Evolutionary conservation across 2,888 invertebrate genomes (phyloP).

Genomic region (Dynastes maya): DNA sequence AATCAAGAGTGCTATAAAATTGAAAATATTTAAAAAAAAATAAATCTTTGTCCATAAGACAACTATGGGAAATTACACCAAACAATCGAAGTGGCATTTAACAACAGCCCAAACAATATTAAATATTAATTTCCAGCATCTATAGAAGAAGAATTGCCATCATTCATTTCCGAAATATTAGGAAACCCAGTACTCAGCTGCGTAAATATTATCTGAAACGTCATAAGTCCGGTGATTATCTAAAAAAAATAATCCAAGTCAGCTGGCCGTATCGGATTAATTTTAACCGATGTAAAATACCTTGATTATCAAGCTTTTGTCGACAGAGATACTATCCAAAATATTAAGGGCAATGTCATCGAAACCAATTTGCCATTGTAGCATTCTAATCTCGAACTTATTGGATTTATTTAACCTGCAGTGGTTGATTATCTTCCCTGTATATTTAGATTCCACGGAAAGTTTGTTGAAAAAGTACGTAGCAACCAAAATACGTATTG

Average conservation of each 20-base stretch:
- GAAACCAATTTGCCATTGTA: slow-evolving; percentile 31
- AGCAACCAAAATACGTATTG: not conserved
- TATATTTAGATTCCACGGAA: slow-evolving; percentile 4
- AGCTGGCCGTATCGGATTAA: not conserved
- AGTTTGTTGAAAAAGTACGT: slow-evolving; percentile 21
- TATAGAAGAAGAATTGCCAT: not conserved
- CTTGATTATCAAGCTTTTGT: slow-evolving; percentile 6
- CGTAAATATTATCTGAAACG: slow-evolving; percentile 29
- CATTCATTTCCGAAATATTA: not conserved
- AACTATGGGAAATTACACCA: too few species aligned
- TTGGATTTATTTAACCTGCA: slow-evolving; percentile 11
- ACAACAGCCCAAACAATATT: not conserved
- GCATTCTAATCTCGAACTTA: slow-evolving; percentile 22
- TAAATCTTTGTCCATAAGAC: too few species aligned
- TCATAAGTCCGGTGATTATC: slow-evolving; percentile 23
- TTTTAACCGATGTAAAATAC: not conserved
- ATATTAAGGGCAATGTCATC: slow-evolving; percentile 23
- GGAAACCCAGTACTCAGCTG: slow-evolving; percentile 15
- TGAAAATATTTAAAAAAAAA: too few species aligned
- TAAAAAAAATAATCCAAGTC: not conserved
- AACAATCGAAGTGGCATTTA: too few species aligned
- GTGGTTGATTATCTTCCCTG: not conserved
- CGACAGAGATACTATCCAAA: slow-evolving; percentile 1
- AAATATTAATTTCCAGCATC: not conserved
- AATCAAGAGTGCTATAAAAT: too few species aligned